Percentiles rank a stretch among this genome's conserved stretches.
These are phyloP conservation scores for Metacarcinus magister DNA, from an alignment of 2,888 invertebrate genomes.

Conservation along the genomic window DNA sequence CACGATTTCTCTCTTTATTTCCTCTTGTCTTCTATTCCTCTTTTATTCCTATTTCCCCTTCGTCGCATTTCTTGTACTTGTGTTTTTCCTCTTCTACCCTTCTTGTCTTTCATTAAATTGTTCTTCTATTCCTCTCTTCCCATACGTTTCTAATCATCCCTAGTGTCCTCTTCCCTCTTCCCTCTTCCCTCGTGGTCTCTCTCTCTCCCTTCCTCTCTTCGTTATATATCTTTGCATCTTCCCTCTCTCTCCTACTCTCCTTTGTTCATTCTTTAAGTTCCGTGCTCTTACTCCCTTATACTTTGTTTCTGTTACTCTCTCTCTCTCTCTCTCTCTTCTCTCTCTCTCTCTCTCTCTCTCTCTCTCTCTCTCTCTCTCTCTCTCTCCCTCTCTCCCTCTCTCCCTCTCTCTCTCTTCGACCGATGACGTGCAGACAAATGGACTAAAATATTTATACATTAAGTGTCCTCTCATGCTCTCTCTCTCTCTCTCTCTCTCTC, in stretches of 20 bases:
- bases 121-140: background rate
- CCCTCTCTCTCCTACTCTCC: background rate
- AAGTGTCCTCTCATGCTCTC: background rate
- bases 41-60: background rate
- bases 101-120: background rate
- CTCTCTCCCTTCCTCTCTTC: background rate
- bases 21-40: no score
- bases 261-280: background rate
- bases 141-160: constrained; percentile 53
- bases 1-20: no score
- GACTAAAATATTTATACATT: no score
- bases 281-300: no score
- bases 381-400: background rate
- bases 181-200: background rate
- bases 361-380: no score
- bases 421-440: no score
- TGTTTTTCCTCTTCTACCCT: background rate
- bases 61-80: background rate
- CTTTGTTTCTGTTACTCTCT: no score
- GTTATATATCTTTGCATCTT: background rate
- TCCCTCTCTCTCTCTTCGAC: background rate
- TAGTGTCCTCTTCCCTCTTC: constrained; percentile 57
- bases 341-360: no score
- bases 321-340: no score
- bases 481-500: background rate